phyloP scores from a whole-genome alignment of 2,888 invertebrate species.

The Drosophila atroscutellata region DNA sequence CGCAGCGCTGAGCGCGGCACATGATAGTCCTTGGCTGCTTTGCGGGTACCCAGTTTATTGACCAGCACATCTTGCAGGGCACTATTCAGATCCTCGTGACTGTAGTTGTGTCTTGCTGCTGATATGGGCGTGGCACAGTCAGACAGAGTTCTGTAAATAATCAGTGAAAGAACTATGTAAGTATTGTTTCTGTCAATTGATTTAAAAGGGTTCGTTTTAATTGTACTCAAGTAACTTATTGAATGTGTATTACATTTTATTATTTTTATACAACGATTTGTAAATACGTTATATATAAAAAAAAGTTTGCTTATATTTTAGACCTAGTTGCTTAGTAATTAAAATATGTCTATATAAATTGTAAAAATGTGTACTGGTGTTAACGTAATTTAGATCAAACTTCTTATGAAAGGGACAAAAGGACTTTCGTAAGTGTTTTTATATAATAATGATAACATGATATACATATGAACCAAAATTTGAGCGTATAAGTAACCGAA shows the following conservation, averaged over 20 bases:
- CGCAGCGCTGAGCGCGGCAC: slow-evolving; percentile 98
- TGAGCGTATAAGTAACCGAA: neutral
- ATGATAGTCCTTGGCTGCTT: slow-evolving; percentile 97
- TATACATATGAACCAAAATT: neutral
- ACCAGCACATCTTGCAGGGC: slow-evolving; percentile 97
- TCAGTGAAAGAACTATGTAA: neutral
- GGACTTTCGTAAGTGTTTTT: too few relatives aligned
- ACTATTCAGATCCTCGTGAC: slow-evolving; percentile 96
- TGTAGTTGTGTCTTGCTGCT: slow-evolving; percentile 90
- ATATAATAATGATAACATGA: neutral
- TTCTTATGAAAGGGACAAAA: neutral
- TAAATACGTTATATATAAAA: neutral
- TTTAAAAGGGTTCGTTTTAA: neutral
- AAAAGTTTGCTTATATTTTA: neutral
- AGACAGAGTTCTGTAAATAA: slow-evolving; percentile 88
- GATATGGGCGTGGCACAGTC: slow-evolving; percentile 86
- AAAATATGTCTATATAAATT: neutral
- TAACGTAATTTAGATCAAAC: neutral
- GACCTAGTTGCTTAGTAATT: neutral
- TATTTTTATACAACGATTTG: neutral
- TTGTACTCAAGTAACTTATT: neutral
- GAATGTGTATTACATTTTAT: neutral
- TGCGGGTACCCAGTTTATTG: slow-evolving; percentile 95
- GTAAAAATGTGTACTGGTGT: rapidly evolving
- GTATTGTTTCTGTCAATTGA: neutral